Evolutionary conservation across 2,888 invertebrate species (phyloP).

Genomic region (Apoda limacodes): DNA sequence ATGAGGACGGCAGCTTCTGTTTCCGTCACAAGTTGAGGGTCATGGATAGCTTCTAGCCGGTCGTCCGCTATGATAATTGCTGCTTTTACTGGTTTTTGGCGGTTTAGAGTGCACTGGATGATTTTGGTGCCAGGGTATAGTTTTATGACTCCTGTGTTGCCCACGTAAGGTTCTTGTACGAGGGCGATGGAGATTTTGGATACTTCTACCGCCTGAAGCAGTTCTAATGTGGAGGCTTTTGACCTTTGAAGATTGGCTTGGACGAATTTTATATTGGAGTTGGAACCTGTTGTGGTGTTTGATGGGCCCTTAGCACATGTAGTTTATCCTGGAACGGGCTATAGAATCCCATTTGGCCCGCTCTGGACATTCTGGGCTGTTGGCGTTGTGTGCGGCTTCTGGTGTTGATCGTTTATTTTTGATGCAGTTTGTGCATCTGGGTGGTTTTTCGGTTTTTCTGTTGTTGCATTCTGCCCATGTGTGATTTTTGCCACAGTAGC

Average conservation of each 20-base stretch:
- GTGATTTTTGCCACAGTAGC: conserved; percentile 19
- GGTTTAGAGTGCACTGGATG: conserved; percentile 19
- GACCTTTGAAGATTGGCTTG: too few species aligned
- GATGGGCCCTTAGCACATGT: conserved; percentile 9
- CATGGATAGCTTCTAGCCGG: conserved; percentile 12
- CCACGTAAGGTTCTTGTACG: too few species aligned
- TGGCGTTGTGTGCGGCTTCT: neutral
- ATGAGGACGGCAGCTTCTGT: conserved; percentile 17
- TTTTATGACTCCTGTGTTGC: conserved; percentile 13
- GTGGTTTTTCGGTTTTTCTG: neutral
- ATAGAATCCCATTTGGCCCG: neutral
- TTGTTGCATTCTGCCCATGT: neutral
- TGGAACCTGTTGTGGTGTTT: too few species aligned
- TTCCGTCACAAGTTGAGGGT: conserved; percentile 20
- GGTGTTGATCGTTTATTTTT: neutral
- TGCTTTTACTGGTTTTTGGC: conserved; percentile 13
- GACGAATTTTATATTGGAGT: neutral
- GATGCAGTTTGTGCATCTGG: conserved; percentile 1
- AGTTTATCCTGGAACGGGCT: neutral
- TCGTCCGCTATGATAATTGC: conserved; percentile 15
- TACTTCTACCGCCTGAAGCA: too few species aligned
- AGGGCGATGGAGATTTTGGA: too few species aligned
- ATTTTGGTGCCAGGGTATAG: conserved; percentile 13
- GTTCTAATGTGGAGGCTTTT: too few species aligned
- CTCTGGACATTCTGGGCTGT: neutral